Percentiles rank a stretch among this genome's conserved stretches.
Evolutionary conservation across 2,797 vertebrate genomes (phyloP).

Genomic region (Halcyon badia): DNA sequence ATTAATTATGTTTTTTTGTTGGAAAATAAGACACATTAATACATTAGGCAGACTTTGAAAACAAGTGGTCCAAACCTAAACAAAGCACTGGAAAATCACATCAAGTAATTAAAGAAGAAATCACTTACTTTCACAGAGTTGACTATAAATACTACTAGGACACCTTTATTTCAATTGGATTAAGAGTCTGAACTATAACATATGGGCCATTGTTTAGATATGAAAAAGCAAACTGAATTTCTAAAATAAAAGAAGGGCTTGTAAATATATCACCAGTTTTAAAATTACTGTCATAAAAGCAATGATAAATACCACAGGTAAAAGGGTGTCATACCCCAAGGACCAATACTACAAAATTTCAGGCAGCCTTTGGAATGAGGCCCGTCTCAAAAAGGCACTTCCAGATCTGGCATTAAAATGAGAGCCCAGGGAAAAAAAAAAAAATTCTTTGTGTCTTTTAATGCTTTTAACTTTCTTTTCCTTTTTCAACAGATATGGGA

Average conservation of each 20-base stretch:
- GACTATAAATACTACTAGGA: neutral
- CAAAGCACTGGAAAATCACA: neutral
- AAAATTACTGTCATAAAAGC: neutral
- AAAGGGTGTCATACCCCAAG: neutral
- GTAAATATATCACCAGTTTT: neutral
- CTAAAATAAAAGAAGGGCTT: neutral
- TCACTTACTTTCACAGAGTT: neutral
- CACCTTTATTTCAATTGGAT: neutral
- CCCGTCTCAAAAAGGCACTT: neutral
- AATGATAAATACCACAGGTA: neutral
- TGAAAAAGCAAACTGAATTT: neutral
- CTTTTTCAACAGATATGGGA: conserved; percentile 87
- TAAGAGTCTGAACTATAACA: neutral
- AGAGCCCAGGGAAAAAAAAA: neutral
- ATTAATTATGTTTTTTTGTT: neutral
- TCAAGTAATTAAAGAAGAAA: neutral
- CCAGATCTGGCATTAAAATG: neutral
- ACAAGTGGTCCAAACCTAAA: neutral
- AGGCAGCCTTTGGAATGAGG: neutral
- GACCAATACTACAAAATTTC: neutral
- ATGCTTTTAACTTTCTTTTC: neutral
- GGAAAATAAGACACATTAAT: neutral
- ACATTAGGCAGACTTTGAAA: neutral
- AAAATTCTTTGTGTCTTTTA: neutral
- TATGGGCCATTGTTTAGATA: neutral